phyloP scores from a whole-genome alignment of 2,888 invertebrate species.

The Apoderus coryli region DNA sequence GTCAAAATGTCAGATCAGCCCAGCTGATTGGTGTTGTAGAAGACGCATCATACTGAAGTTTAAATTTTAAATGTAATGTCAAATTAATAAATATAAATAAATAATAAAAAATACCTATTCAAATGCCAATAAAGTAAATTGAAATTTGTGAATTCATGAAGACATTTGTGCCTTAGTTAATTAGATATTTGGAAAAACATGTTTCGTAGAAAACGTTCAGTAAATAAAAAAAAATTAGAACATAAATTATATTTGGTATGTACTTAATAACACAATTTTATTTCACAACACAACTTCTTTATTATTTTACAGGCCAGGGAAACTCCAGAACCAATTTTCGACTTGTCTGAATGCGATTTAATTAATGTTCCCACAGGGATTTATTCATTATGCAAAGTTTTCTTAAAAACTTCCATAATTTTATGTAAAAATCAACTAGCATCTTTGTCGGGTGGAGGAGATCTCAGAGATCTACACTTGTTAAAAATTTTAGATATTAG shows the following conservation, averaged over 20 bases:
- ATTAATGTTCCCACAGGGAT: slow-evolving; percentile 61
- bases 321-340: slow-evolving; percentile 68
- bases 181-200: too few species aligned
- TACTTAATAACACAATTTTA: slow-evolving; percentile 6
- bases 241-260: slow-evolving; percentile 44
- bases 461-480: slow-evolving; percentile 51
- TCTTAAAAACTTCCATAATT: slow-evolving; percentile 56
- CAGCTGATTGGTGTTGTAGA: too few species aligned
- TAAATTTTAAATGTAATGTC: too few species aligned
- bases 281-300: not conserved
- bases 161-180: too few species aligned
- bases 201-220: slow-evolving; percentile 29
- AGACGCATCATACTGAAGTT: too few species aligned
- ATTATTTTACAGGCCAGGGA: slow-evolving; percentile 46
- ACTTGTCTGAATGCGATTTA: slow-evolving; percentile 64
- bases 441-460: slow-evolving; percentile 55
- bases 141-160: too few species aligned
- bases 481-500: slow-evolving; percentile 52
- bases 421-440: slow-evolving; percentile 54
- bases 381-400: slow-evolving; percentile 66
- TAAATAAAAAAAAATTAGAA: slow-evolving; percentile 43
- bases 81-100: too few species aligned
- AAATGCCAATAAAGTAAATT: too few species aligned
- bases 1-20: too few species aligned
- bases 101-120: too few species aligned